Evolutionary conservation across 2,113 vertebrate species (phyloP), one percentile per base, ranked within the genome.

Genomic region (Poicephalus gulielmi): DNA sequence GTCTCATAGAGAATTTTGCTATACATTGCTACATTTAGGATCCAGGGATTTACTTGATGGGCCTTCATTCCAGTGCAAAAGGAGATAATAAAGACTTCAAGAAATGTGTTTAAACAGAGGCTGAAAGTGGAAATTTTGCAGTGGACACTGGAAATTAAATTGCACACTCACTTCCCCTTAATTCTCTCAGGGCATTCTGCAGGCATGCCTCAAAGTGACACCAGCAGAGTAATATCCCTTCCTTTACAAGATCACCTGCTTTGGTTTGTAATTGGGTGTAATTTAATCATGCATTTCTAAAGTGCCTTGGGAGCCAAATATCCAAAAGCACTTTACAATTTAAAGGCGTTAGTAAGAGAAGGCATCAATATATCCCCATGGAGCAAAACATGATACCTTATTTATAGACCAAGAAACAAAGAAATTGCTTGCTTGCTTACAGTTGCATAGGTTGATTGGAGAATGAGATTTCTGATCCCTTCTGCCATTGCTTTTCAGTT

Each of bases 261-360:
- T 96, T 88, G 57, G 60, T 88, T 95, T 88, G 84, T 96, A 96
- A 88, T 86, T 96, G 86, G 60, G 73, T 95, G 66, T 93, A 95
- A 96, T 96, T 94, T 95, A 94, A 94, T 95, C 53, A 84, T 86
- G 80, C 49, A 8, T 96, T 96, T 92, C 86, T 95, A 66, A 95
- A 93, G 80, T 63, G 86, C 35, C 68, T 71, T 86, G 80, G 80
- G 80, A 96, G 69, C 83, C 76, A 92, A 90, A 93, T 71, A 95
- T 81, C 73, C 10, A 16, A 86, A 94, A 95, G 73, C 71, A 68
- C 39, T 96, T 92, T 52, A 81, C 47, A 92, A 63, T 83, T 60
- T 90, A 88, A 86, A 84, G 83, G 62, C 86, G 81, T 84, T 86
- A 95, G 49, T 66, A 49, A 93, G 62, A 94, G 80, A 93, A 95